Evolutionary conservation across 2,113 vertebrate genomes (phyloP).

Genomic region (Camelus dromedarius): DNA sequence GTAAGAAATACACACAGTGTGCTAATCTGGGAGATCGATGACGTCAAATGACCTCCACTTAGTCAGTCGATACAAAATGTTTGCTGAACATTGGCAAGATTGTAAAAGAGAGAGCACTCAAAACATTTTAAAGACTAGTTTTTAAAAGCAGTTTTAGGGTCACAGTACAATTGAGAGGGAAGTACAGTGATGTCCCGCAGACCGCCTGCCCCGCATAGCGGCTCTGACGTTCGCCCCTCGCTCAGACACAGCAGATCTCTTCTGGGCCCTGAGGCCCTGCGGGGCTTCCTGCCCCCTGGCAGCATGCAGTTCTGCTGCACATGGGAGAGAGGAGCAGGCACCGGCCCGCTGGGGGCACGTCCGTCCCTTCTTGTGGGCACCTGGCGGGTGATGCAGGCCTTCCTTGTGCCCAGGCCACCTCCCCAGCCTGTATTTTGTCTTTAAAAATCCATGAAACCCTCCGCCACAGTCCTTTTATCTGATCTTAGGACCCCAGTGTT

Average conservation of each 20-base stretch:
- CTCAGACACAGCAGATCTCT: background rate
- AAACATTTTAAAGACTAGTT: background rate
- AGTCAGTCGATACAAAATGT: background rate
- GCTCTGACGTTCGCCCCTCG: rapidly evolving
- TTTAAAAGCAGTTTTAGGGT: background rate
- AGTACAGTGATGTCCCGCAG: rapidly evolving
- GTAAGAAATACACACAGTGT: rapidly evolving
- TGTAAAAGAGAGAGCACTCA: background rate
- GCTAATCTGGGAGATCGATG: rapidly evolving
- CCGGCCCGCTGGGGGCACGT: background rate
- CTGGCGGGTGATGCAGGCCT: rapidly evolving
- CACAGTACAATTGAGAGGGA: background rate
- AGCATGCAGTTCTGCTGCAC: rapidly evolving
- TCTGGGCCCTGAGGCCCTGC: rapidly evolving
- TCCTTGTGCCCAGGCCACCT: background rate
- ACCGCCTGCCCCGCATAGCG: background rate
- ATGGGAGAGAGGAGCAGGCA: rapidly evolving
- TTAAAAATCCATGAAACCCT: background rate
- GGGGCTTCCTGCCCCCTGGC: background rate
- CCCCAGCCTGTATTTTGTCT: rapidly evolving
- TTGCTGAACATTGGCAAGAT: background rate
- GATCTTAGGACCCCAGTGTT: rapidly evolving
- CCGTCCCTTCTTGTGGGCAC: rapidly evolving
- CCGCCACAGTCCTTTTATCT: background rate
- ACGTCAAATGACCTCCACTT: rapidly evolving